phyloP scores from a whole-genome alignment of 2,888 invertebrate species.

The Arrhopalites spinosus region DNA sequence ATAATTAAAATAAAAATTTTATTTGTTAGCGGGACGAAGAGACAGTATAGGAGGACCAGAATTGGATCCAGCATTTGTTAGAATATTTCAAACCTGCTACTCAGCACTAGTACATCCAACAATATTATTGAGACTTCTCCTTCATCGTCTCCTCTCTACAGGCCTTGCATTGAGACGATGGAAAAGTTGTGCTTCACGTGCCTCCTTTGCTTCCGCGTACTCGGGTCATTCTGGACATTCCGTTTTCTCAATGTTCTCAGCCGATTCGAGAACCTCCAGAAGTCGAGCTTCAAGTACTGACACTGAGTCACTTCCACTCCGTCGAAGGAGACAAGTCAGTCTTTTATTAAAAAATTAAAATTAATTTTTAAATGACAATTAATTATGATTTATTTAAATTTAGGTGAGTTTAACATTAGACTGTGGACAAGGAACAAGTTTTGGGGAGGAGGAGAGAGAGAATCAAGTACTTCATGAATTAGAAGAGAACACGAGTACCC shows the following conservation, averaged over 20 bases:
- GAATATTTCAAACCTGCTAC: slow-evolving; percentile 60
- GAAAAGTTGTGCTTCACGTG: slow-evolving; percentile 61
- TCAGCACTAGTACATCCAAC: slow-evolving; percentile 65
- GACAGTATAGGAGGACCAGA: slow-evolving; percentile 56
- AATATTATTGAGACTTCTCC: slow-evolving; percentile 64
- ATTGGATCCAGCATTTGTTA: slow-evolving; percentile 58
- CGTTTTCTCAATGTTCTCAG: slow-evolving; percentile 58
- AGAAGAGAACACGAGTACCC: slow-evolving; percentile 51
- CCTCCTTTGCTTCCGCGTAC: slow-evolving; percentile 60
- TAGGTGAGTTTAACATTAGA: slow-evolving; percentile 61
- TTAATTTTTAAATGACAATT: not conserved
- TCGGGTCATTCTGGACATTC: slow-evolving; percentile 56
- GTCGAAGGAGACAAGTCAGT: slow-evolving; percentile 60
- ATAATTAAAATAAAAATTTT: not conserved
- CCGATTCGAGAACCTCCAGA: slow-evolving; percentile 58
- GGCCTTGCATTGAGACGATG: slow-evolving; percentile 62
- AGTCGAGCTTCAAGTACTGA: slow-evolving; percentile 60
- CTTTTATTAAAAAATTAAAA: slow-evolving; percentile 39
- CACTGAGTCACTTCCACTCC: slow-evolving; percentile 59
- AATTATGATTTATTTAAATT: not conserved
- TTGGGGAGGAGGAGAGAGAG: slow-evolving; percentile 48
- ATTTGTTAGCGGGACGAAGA: slow-evolving; percentile 48
- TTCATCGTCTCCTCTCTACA: slow-evolving; percentile 65
- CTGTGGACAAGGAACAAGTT: slow-evolving; percentile 57
- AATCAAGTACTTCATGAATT: slow-evolving; percentile 51